A percentile compares a stretch with the other conserved stretches of the same genome.
Conservation (phyloP, 2,888 invertebrate genomes). For the Eurytoma adleriae region DNA sequence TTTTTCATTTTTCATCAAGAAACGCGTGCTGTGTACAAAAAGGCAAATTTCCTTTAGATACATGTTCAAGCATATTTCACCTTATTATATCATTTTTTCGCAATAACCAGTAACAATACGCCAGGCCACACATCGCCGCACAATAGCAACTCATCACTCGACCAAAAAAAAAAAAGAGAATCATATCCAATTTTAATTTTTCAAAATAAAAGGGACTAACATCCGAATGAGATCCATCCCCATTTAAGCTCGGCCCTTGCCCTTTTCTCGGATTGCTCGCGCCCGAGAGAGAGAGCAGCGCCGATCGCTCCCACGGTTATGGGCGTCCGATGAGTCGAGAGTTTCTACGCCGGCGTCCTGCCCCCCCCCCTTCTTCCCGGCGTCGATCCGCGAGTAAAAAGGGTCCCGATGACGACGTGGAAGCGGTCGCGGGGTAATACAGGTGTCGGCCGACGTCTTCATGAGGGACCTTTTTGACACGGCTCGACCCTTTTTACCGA, state of each 20-base stretch:
- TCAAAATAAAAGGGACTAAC: too few species aligned
- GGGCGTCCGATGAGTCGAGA: slow-evolving; percentile 44
- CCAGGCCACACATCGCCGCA: too few species aligned
- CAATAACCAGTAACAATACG: too few species aligned
- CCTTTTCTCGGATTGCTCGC: slow-evolving; percentile 9
- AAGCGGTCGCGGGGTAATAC: slow-evolving; percentile 2
- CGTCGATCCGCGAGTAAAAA: not conserved
- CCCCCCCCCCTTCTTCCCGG: too few species aligned
- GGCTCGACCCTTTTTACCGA: too few species aligned
- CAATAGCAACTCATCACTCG: too few species aligned
- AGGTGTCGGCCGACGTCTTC: slow-evolving; percentile 16
- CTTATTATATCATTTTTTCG: too few species aligned
- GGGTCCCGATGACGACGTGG: not conserved
- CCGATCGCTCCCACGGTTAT: slow-evolving; percentile 50
- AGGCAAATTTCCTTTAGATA: too few species aligned
- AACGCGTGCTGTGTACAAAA: too few species aligned
- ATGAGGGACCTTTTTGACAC: slow-evolving; percentile 2
- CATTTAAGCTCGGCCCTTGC: not conserved
- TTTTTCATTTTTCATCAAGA: too few species aligned
- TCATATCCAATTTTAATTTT: not conserved
- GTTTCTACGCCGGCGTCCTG: not conserved
- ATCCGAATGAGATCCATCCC: too few species aligned
- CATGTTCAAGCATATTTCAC: too few species aligned
- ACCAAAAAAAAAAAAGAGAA: not conserved
- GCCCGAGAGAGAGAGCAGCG: not conserved